Evolutionary conservation across 2,113 vertebrate species (phyloP).

Genomic region (Dryoscopus gambensis): DNA sequence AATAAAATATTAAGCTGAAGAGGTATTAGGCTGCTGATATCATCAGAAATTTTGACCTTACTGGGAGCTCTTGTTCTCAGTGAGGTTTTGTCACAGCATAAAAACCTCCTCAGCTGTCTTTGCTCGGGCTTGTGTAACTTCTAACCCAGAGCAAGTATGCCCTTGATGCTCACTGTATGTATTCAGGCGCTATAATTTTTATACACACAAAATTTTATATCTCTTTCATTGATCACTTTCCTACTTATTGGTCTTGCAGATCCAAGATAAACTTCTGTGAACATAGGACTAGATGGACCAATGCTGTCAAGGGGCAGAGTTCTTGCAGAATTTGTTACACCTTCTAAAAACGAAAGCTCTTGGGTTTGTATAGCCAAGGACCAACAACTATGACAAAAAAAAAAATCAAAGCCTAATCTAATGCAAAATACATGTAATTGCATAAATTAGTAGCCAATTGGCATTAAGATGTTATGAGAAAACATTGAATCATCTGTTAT

Average conservation of each 20-base stretch:
- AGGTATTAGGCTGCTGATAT: neutral
- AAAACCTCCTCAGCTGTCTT: neutral
- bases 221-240: accelerated
- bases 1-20: neutral
- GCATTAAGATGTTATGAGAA: neutral
- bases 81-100: neutral
- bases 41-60: neutral
- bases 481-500: neutral
- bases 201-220: neutral
- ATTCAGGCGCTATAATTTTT: neutral
- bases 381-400: neutral
- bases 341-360: neutral
- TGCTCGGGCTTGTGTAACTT: neutral
- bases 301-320: neutral
- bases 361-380: neutral
- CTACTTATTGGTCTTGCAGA: neutral
- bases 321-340: neutral
- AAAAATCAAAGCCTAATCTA: neutral
- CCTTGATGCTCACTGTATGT: neutral
- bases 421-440: neutral
- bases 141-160: neutral
- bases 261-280: neutral
- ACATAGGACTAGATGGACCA: neutral
- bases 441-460: neutral
- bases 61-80: neutral